These are phyloP conservation scores for Drosophila meridionalis DNA, from an alignment of 2,888 invertebrate genomes.

Conservation along the genomic window DNA sequence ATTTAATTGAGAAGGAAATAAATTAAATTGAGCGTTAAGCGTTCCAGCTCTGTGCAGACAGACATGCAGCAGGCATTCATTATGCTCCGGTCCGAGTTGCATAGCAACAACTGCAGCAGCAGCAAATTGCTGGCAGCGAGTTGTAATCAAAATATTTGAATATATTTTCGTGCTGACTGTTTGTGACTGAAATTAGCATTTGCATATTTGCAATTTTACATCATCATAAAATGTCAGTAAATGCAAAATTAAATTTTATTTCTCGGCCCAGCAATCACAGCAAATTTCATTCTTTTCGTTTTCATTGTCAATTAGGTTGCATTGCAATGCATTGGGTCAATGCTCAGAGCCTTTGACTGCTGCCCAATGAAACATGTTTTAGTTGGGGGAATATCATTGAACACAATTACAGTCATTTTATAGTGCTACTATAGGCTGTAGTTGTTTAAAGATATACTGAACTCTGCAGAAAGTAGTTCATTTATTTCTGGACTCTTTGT, in stretches of 20 bases:
- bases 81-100: constrained; percentile 9
- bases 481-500: too few species aligned
- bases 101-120: constrained; percentile 12
- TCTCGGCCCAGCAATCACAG: neutral
- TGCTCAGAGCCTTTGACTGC: neutral
- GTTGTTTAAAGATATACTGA: neutral
- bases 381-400: neutral
- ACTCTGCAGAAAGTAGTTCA: too few species aligned
- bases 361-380: neutral
- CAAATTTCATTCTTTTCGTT: neutral
- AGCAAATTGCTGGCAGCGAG: constrained; percentile 17
- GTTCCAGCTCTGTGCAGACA: neutral
- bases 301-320: neutral
- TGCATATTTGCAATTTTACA: constrained; percentile 27
- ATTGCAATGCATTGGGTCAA: neutral
- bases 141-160: constrained; percentile 16
- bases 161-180: neutral
- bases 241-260: constrained; percentile 4
- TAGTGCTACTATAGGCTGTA: neutral
- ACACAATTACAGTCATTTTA: neutral
- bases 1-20: constrained; percentile 11
- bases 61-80: constrained; percentile 20
- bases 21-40: constrained; percentile 10
- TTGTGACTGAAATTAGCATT: constrained; percentile 17
- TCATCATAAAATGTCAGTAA: constrained; percentile 18